These are phyloP conservation scores for Noctua fimbriata DNA, from an alignment of 2,888 invertebrate genomes.

Conservation along the genomic window DNA sequence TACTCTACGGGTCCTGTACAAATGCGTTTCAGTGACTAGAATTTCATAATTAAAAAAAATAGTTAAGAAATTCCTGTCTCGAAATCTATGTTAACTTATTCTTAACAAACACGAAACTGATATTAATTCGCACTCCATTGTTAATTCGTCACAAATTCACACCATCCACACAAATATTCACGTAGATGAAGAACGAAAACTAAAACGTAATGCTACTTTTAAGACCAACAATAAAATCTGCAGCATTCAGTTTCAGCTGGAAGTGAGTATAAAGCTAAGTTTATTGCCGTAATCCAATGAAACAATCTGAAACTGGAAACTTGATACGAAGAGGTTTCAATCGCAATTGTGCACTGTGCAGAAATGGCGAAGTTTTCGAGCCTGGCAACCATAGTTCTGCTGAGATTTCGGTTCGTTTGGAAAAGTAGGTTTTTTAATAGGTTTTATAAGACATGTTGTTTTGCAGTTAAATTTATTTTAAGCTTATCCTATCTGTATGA, in stretches of 20 bases:
- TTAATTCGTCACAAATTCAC: slow-evolving; percentile 3
- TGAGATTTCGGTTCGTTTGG: slow-evolving; percentile 10
- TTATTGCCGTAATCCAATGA: slow-evolving; percentile 18
- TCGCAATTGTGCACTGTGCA: slow-evolving; percentile 11
- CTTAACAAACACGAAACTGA: background rate
- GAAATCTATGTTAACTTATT: background rate
- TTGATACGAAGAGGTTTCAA: slow-evolving; percentile 24
- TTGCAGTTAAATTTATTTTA: background rate
- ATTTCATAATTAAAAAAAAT: background rate
- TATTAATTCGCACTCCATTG: background rate
- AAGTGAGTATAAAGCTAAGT: slow-evolving; percentile 28
- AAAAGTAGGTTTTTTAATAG: slow-evolving; percentile 10
- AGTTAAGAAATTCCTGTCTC: no score
- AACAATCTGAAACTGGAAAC: slow-evolving; percentile 37
- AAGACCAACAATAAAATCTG: slow-evolving; percentile 1
- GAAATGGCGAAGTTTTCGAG: slow-evolving; percentile 40
- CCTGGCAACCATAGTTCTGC: background rate
- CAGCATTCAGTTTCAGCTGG: background rate
- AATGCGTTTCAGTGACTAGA: background rate
- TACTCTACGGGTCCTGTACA: background rate
- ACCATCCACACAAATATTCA: background rate
- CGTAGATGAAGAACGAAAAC: background rate
- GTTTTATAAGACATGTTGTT: background rate
- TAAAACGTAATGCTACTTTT: background rate
- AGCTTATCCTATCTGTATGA: background rate